Percentiles rank a stretch among this genome's conserved stretches.
These are phyloP conservation scores for Actenoides hombroni DNA, from an alignment of 2,113 vertebrate species.

Conservation along the genomic window DNA sequence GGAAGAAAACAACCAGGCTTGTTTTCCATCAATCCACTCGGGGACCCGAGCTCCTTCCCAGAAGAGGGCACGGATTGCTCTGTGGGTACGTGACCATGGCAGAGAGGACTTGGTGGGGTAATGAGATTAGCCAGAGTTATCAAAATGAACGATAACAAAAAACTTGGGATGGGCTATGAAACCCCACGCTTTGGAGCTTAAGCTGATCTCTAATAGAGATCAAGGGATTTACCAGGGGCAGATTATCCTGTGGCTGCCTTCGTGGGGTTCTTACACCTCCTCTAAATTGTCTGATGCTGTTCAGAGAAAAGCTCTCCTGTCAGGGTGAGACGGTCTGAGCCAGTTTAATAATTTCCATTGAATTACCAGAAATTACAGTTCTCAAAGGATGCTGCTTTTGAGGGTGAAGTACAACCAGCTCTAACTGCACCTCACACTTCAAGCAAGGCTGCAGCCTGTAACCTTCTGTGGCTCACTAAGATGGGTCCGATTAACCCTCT, in stretches of 20 bases:
- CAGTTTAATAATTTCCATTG: conserved; percentile 52
- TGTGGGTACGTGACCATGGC: conserved; percentile 17
- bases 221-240: conserved; percentile 61
- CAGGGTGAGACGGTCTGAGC: conserved; percentile 29
- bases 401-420: conserved; percentile 16
- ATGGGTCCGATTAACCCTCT: conserved; percentile 28
- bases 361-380: conserved; percentile 64
- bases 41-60: not conserved
- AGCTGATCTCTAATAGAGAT: conserved; percentile 65
- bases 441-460: not conserved
- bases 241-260: conserved; percentile 60
- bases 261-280: conserved; percentile 60
- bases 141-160: not conserved
- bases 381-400: conserved; percentile 31
- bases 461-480: not conserved
- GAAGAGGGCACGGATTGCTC: conserved; percentile 32
- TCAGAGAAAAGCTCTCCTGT: conserved; percentile 56
- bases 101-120: not conserved
- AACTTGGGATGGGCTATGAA: conserved; percentile 53
- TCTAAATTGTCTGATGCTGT: conserved; percentile 53
- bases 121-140: conserved; percentile 47
- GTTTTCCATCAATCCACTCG: not conserved
- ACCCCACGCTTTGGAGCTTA: conserved; percentile 49
- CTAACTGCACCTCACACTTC: not conserved
- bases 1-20: not conserved